A percentile compares a stretch with the other conserved stretches of the same genome.
These are phyloP conservation scores for Mythimna ferrago DNA, from an alignment of 2,888 invertebrate species.

Conservation along the genomic window DNA sequence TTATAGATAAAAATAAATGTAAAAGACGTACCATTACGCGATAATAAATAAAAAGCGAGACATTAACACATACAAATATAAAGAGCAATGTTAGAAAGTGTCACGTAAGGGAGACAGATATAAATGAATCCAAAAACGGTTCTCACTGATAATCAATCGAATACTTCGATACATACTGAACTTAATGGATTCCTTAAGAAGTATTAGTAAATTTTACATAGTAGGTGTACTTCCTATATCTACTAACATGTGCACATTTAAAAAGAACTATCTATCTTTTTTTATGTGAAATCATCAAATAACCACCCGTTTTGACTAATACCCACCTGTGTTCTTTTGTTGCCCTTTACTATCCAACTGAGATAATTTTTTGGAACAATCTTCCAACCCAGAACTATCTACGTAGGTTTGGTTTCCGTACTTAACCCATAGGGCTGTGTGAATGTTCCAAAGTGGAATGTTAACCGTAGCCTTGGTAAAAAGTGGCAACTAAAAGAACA, in stretches of 20 bases:
- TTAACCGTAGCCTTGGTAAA: too few species aligned
- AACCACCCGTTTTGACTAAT: too few species aligned
- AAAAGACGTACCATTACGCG: slow-evolving; percentile 8
- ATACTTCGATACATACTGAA: slow-evolving; percentile 35
- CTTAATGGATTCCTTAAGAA: slow-evolving; percentile 44
- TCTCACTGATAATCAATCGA: slow-evolving; percentile 64
- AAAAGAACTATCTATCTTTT: background rate
- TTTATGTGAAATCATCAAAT: too few species aligned
- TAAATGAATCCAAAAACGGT: slow-evolving; percentile 66
- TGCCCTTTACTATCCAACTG: too few species aligned
- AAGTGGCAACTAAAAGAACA: too few species aligned
- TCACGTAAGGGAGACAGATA: slow-evolving; percentile 65
- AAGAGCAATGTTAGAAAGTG: slow-evolving; percentile 57
- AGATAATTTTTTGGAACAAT: too few species aligned
- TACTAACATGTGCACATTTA: background rate
- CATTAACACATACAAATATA: slow-evolving; percentile 55
- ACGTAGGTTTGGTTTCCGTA: too few species aligned
- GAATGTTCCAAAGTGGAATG: too few species aligned
- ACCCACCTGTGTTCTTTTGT: too few species aligned
- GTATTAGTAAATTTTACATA: slow-evolving; percentile 12
- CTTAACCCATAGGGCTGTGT: too few species aligned
- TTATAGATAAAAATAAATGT: background rate
- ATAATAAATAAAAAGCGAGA: slow-evolving; percentile 24
- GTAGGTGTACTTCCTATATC: background rate
- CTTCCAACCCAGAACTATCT: too few species aligned